Evolutionary conservation across 2,113 vertebrate genomes (phyloP).

Genomic region (Dromaius novaehollandiae): DNA sequence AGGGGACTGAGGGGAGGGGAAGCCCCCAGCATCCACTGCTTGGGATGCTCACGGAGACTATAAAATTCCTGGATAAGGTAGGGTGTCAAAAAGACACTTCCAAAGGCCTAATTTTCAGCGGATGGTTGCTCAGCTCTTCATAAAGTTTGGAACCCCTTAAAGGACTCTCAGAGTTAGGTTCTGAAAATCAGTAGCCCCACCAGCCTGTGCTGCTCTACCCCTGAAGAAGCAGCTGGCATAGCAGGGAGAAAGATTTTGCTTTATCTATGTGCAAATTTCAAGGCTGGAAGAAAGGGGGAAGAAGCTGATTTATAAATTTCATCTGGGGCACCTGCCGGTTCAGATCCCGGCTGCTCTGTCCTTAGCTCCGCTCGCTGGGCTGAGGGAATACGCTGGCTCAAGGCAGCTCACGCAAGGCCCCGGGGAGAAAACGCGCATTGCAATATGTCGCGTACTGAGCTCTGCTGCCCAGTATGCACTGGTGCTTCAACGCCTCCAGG

Average conservation of each 20-base stretch:
- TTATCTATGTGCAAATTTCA: neutral
- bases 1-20: neutral
- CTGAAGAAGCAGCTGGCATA: accelerated
- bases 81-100: neutral
- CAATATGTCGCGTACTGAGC: neutral
- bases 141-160: neutral
- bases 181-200: neutral
- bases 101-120: neutral
- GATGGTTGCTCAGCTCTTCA: neutral
- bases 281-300: neutral
- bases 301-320: accelerated
- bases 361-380: neutral
- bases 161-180: neutral
- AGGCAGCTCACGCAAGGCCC: too few species aligned
- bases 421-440: neutral
- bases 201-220: neutral
- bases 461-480: neutral
- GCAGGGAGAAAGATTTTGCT: neutral
- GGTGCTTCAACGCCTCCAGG: neutral
- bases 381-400: neutral
- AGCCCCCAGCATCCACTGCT: neutral
- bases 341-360: neutral
- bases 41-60: neutral
- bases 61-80: constrained; percentile 34
- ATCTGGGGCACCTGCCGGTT: neutral